phyloP scores from a whole-genome alignment of 2,888 invertebrate genomes.

The Teinopalpus imperialis region DNA sequence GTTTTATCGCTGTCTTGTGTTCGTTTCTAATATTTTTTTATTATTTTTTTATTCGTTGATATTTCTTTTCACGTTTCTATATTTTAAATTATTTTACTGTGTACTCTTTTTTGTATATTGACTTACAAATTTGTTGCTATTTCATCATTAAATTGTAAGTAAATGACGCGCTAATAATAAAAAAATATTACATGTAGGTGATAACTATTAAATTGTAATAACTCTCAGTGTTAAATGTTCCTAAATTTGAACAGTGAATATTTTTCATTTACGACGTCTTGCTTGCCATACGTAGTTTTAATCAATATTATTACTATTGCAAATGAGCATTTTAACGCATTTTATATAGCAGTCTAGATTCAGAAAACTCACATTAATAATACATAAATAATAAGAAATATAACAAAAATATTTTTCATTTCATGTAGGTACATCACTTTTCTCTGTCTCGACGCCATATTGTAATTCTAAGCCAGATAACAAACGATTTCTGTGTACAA shows the following conservation, averaged over 20 bases:
- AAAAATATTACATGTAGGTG: slow-evolving; percentile 62
- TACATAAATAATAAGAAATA: slow-evolving; percentile 29
- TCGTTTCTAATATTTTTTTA: slow-evolving; percentile 55
- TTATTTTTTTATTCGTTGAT: slow-evolving; percentile 33
- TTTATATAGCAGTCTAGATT: slow-evolving; percentile 38
- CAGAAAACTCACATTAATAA: slow-evolving; percentile 34
- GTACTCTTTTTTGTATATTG: slow-evolving; percentile 43
- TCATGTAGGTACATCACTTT: slow-evolving; percentile 9
- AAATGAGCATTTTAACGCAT: slow-evolving; percentile 32
- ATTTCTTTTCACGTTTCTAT: slow-evolving; percentile 40
- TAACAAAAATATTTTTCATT: slow-evolving; percentile 27
- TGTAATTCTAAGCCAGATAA: slow-evolving; percentile 20
- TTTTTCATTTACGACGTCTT: slow-evolving; percentile 54
- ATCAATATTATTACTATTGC: slow-evolving; percentile 48
- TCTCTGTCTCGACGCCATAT: slow-evolving; percentile 15
- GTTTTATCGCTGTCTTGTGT: slow-evolving; percentile 67
- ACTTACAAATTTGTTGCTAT: slow-evolving; percentile 50
- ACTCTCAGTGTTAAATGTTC: slow-evolving; percentile 81
- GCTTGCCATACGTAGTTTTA: slow-evolving; percentile 71
- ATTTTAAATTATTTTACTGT: slow-evolving; percentile 37
- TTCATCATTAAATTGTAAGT: slow-evolving; percentile 51
- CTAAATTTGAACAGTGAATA: slow-evolving; percentile 76
- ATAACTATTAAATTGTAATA: slow-evolving; percentile 68
- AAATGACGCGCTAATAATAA: slow-evolving; percentile 55
- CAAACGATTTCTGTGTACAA: neutral